phyloP scores from a whole-genome alignment of 2,888 invertebrate species.

The Nomada ruficornis region DNA sequence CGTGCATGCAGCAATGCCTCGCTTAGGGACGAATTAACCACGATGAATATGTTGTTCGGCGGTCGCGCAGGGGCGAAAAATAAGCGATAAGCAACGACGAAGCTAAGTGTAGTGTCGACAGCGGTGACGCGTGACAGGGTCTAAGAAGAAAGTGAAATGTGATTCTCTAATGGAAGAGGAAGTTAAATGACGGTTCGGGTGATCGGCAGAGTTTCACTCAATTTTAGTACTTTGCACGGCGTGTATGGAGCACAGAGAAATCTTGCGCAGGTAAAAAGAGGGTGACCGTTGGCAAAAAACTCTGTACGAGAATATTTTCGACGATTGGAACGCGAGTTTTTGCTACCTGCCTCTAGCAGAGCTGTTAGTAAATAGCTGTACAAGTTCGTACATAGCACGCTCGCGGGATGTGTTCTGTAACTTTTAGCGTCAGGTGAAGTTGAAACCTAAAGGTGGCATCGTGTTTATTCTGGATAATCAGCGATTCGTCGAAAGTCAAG shows the following conservation, averaged over 20 bases:
- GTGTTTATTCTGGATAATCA: too few species aligned
- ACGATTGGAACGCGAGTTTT: background rate
- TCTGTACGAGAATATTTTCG: slow-evolving; percentile 4
- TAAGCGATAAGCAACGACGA: background rate
- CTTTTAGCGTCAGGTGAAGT: too few species aligned
- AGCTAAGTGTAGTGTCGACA: slow-evolving; percentile 8
- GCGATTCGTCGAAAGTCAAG: too few species aligned
- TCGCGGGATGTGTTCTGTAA: too few species aligned
- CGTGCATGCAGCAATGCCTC: slow-evolving; percentile 40
- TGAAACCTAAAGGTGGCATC: too few species aligned
- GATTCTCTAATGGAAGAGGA: slow-evolving; percentile 8
- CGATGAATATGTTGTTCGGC: background rate
- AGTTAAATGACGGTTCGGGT: background rate
- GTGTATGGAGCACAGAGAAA: background rate
- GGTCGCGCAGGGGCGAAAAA: background rate
- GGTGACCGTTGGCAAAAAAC: background rate
- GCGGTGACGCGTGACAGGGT: slow-evolving; percentile 44
- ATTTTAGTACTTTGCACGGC: background rate
- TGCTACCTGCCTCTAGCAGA: background rate
- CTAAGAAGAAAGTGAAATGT: slow-evolving; percentile 54
- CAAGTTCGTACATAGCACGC: too few species aligned
- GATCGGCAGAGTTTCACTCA: slow-evolving; percentile 2
- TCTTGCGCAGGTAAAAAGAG: background rate
- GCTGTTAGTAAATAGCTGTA: slow-evolving; percentile 16
- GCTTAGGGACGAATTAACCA: background rate